These are phyloP conservation scores for Polypedilum pembai DNA, from an alignment of 1,140 invertebrate species.

Conservation along the genomic window DNA sequence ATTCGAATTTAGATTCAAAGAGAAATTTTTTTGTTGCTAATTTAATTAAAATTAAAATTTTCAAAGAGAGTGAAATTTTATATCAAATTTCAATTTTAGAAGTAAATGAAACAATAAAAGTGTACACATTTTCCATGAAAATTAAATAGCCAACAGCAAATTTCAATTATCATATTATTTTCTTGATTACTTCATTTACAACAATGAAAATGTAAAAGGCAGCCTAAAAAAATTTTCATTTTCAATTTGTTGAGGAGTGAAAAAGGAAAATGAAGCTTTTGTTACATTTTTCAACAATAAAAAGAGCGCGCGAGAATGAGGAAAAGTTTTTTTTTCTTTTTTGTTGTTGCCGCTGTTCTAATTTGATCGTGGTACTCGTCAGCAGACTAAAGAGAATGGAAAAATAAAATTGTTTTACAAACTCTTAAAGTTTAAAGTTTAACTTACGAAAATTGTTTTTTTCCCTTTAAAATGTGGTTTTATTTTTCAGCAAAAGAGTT, in stretches of 20 bases:
- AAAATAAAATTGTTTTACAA: too few relatives aligned
- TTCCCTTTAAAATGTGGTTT: background rate
- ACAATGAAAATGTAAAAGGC: background rate
- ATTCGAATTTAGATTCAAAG: too few relatives aligned
- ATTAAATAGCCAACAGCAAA: slow-evolving; percentile 27
- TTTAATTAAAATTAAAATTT: too few relatives aligned
- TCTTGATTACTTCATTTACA: slow-evolving; percentile 27
- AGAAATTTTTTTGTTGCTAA: too few relatives aligned
- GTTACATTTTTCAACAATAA: background rate
- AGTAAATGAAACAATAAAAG: slow-evolving; percentile 22
- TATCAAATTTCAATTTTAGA: background rate
- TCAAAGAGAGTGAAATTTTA: too few relatives aligned
- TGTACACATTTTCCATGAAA: slow-evolving; percentile 4
- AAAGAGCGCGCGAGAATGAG: background rate
- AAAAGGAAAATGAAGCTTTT: too few relatives aligned
- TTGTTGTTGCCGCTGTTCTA: background rate
- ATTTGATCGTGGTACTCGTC: background rate
- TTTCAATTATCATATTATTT: slow-evolving; percentile 28
- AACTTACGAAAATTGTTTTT: too few relatives aligned
- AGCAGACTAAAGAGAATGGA: background rate
- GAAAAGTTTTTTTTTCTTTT: background rate
- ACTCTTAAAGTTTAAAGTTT: too few relatives aligned
- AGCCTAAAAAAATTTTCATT: too few relatives aligned
- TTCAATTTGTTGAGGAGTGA: too few relatives aligned
- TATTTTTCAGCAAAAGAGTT: background rate